A percentile compares a stretch with the other conserved stretches of the same genome.
Evolutionary conservation across 1,140 invertebrate species (phyloP).

Genomic region (Drosophila persimilis): DNA sequence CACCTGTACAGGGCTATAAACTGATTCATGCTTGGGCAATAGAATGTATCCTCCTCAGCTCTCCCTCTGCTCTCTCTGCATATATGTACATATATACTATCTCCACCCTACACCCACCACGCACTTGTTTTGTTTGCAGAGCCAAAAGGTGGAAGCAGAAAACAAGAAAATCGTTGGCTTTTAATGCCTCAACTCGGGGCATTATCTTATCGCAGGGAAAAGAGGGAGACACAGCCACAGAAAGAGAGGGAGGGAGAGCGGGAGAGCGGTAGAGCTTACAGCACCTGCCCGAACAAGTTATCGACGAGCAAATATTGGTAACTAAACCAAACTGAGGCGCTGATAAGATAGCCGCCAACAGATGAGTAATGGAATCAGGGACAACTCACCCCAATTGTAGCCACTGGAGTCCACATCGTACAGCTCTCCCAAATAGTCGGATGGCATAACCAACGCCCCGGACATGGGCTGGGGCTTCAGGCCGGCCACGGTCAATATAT

Average conservation of each 20-base stretch:
- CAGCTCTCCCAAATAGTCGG: conserved; percentile 72
- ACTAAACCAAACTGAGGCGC: conserved; percentile 45
- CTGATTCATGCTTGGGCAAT: conserved; percentile 56
- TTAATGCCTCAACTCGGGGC: conserved; percentile 56
- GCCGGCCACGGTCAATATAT: conserved; percentile 61
- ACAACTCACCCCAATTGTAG: conserved; percentile 79
- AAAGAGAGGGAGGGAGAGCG: background rate
- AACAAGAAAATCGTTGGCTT: conserved; percentile 62
- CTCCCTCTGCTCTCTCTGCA: conserved; percentile 2
- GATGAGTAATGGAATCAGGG: conserved; percentile 64
- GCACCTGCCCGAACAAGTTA: conserved; percentile 64
- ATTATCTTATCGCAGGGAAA: conserved; percentile 62
- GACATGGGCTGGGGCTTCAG: conserved; percentile 58
- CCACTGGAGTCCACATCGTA: conserved; percentile 68
- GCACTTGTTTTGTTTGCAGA: conserved; percentile 61
- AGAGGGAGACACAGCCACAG: conserved; percentile 11
- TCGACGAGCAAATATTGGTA: conserved; percentile 78
- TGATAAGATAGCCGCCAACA: conserved; percentile 65
- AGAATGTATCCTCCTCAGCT: conserved; percentile 13
- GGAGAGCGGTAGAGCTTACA: conserved; percentile 14
- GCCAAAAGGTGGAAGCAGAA: conserved; percentile 29
- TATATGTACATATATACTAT: conserved; percentile 12
- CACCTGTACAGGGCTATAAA: conserved; percentile 43
- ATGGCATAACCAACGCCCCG: conserved; percentile 61
- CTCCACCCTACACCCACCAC: conserved; percentile 11